These are phyloP conservation scores for Osmoderma eremita DNA, from an alignment of 2,888 invertebrate genomes.

Conservation along the genomic window DNA sequence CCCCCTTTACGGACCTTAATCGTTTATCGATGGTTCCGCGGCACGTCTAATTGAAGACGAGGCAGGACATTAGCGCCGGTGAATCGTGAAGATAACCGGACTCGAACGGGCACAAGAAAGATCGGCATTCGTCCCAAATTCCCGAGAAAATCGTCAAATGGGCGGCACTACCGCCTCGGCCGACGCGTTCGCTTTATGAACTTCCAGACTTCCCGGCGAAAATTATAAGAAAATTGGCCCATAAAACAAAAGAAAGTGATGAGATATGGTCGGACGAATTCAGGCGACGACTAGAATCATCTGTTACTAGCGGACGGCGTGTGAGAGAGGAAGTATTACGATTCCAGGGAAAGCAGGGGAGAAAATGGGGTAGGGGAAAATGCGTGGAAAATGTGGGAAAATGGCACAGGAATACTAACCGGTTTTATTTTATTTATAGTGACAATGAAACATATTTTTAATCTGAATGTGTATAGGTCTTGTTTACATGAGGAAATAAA, in stretches of 20 bases:
- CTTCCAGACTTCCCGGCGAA: conserved; percentile 16
- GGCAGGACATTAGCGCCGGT: not conserved
- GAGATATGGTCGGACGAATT: conserved; percentile 48
- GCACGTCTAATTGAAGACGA: too few species aligned
- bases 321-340: conserved; percentile 43
- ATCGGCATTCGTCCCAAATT: conserved; percentile 2
- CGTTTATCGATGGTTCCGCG: too few species aligned
- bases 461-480: conserved; percentile 21
- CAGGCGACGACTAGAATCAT: conserved; percentile 48
- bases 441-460: conserved; percentile 41
- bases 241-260: conserved; percentile 42
- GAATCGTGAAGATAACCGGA: conserved; percentile 6
- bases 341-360: conserved; percentile 2
- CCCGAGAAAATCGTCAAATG: not conserved
- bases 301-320: conserved; percentile 43
- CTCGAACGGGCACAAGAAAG: conserved; percentile 7
- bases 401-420: conserved; percentile 8
- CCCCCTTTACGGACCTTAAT: too few species aligned
- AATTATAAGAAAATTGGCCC: conserved; percentile 42
- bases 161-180: not conserved
- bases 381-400: conserved; percentile 35
- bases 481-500: too few species aligned
- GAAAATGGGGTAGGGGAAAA: conserved; percentile 9
- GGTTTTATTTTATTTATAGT: conserved; percentile 40
- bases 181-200: conserved; percentile 11